These are phyloP conservation scores for Smutsia gigantea DNA, from an alignment of 2,797 vertebrate species.

Conservation along the genomic window DNA sequence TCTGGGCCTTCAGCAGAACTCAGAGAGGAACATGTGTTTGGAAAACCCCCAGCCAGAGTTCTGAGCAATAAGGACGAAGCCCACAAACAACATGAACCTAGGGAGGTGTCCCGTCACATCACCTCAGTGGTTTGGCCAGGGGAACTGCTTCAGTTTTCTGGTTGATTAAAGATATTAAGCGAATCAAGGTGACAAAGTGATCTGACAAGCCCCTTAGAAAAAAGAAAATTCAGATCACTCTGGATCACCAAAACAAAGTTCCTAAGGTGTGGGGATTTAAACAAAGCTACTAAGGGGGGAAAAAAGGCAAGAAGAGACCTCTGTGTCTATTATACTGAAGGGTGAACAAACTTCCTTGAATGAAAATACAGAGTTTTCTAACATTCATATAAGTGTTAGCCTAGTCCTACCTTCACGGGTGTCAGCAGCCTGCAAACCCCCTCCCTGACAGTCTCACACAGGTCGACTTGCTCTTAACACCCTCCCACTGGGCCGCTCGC, in stretches of 20 bases:
- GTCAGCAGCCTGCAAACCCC: neutral
- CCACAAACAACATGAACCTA: neutral
- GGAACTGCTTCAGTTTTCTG: constrained; percentile 6
- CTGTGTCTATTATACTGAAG: neutral
- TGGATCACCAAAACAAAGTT: neutral
- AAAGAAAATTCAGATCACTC: neutral
- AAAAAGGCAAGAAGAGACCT: neutral
- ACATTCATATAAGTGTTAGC: neutral
- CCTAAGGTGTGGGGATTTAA: neutral
- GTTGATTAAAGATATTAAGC: constrained; percentile 57
- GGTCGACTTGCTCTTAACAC: neutral
- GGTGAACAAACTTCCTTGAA: neutral
- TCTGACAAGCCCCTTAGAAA: neutral
- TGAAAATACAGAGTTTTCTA: neutral
- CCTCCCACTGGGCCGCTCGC: neutral
- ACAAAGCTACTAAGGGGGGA: neutral
- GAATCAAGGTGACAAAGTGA: constrained; percentile 12
- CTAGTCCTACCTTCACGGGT: neutral
- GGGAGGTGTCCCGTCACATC: neutral
- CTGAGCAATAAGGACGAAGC: neutral
- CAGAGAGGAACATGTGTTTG: neutral
- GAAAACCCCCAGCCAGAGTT: constrained; percentile 4
- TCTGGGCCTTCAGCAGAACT: neutral
- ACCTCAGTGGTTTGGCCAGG: neutral
- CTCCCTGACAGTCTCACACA: neutral